phyloP scores from a whole-genome alignment of 2,888 invertebrate genomes.

The Gymnosoma rotundatum region DNA sequence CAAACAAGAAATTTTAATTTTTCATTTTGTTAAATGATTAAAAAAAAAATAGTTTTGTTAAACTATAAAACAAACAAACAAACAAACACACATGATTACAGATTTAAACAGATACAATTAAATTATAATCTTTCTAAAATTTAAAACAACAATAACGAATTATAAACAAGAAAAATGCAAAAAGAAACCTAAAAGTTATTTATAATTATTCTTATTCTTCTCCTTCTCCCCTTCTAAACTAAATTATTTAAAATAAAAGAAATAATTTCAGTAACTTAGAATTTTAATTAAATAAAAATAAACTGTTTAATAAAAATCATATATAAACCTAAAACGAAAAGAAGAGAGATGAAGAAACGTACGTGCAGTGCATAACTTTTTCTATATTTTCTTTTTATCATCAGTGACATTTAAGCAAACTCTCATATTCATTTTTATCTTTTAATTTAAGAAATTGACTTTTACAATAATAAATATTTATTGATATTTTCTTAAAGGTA shows the following conservation, averaged over 20 bases:
- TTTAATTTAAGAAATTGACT: no score
- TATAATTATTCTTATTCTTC: constrained; percentile 63
- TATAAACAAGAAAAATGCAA: constrained; percentile 56
- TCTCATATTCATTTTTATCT: no score
- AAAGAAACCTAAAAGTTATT: constrained; percentile 50
- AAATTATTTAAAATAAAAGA: constrained; percentile 56
- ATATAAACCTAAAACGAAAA: constrained; percentile 45
- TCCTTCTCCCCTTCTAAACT: constrained; percentile 38
- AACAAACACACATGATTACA: not conserved
- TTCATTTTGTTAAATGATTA: constrained; percentile 33
- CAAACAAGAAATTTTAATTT: constrained; percentile 26
- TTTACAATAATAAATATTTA: no score
- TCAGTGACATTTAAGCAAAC: no score
- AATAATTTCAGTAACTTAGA: constrained; percentile 66
- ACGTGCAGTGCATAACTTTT: no score
- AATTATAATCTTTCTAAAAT: constrained; percentile 37
- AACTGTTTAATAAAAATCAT: constrained; percentile 62
- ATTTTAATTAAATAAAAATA: constrained; percentile 72
- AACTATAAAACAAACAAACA: constrained; percentile 5
- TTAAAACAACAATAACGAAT: constrained; percentile 57
- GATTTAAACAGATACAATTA: constrained; percentile 12
- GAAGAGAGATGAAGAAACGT: not conserved
- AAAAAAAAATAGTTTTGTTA: constrained; percentile 39
- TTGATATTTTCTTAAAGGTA: no score
- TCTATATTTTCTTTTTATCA: no score